Base-by-base conservation (phyloP, 2,888 invertebrate genomes). In the Anoplius nigerrimus region DNA sequence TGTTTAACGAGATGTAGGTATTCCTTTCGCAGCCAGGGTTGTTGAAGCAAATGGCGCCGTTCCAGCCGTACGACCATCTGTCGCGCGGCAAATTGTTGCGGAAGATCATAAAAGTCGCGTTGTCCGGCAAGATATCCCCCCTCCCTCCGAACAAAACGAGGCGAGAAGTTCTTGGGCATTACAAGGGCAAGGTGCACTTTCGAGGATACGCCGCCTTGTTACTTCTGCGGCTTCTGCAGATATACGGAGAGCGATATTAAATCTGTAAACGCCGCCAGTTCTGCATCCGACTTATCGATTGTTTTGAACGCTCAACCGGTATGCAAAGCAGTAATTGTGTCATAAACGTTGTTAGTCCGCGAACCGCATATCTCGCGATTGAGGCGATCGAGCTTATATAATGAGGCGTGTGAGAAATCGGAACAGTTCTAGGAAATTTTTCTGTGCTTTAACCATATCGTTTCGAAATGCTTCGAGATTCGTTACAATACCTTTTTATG, bases 21-120 rank as follows among this genome's bases (percentile, higher is more conserved):
- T 71, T 72, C 24, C 62, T 79, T 5, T 18, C 34, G 4, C 51
- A 45, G 24, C 56, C 42, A 4, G 62, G 65, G 48, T 55, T 80
- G 27, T 54, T 79, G 20, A 21, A 62, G 6, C 34, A 45, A 59
- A 5, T 65, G 76, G 43, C 16, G 18, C 2, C 66, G 79, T 42
- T 27, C 55, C 2, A 66, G 46, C 4, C 73, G 73, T 8, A 16
- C 75, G 21, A 51, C 43, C 27, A 58, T 51, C 2, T 64, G 6
- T 54, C 74, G 13, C 68, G 69, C 22, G 69, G 70, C 15, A 61
- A 55, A 13, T 54, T 80, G 6, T 45, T 80, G 46, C 16, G 34
- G 15, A 58, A 48, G 24, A 73, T 80, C 45, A 76, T 79, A 46
- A 15, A 51, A 0, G 66, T 48, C n/a, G 64, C 60, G 22, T 45